These are phyloP conservation scores for Gorsachius goisagi DNA, from an alignment of 2,113 vertebrate species.

Conservation along the genomic window DNA sequence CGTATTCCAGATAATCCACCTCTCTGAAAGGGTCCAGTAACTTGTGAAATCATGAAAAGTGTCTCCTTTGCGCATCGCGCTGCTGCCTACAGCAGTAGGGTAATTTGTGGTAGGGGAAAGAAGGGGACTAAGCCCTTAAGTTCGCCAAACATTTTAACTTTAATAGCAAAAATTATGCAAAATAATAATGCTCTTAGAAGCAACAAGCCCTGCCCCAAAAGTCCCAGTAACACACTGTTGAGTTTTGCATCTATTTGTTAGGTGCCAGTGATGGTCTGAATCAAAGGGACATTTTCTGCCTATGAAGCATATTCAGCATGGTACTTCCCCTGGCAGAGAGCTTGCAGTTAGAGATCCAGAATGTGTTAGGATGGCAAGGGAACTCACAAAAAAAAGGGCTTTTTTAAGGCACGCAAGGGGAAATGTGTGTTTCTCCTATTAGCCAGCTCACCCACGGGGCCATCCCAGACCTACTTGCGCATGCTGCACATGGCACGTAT, in stretches of 20 bases:
- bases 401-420: background rate
- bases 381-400: background rate
- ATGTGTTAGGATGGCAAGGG: background rate
- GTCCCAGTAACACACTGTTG: background rate
- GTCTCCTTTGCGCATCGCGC: accelerated
- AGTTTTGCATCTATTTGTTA: background rate
- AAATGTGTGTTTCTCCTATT: background rate
- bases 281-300: background rate
- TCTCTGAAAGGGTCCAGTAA: background rate
- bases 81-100: background rate
- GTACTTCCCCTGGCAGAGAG: background rate
- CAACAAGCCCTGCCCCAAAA: background rate
- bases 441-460: background rate
- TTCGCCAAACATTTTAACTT: background rate
- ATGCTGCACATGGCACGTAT: background rate
- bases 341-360: background rate
- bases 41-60: background rate
- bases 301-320: background rate
- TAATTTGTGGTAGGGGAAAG: background rate
- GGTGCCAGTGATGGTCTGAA: accelerated
- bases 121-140: background rate
- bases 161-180: background rate
- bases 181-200: background rate
- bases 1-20: background rate
- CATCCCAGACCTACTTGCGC: background rate